Evolutionary conservation across 2,113 vertebrate genomes (phyloP).

Genomic region (Tetraodon nigroviridis): DNA sequence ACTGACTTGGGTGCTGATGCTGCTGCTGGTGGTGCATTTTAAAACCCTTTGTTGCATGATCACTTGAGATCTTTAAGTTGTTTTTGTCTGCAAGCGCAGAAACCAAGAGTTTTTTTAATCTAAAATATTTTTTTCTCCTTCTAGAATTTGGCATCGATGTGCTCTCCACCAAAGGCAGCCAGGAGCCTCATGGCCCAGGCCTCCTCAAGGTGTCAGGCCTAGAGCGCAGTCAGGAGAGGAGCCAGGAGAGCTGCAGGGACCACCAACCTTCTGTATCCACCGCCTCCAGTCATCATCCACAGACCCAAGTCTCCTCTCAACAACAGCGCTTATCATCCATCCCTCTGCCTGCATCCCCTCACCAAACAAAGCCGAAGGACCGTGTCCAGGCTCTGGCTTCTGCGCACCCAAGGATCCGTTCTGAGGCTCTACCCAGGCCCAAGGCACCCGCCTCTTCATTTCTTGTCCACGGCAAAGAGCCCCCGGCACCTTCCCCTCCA

Average conservation of each 20-base stretch:
- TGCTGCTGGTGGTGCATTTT: too few species aligned
- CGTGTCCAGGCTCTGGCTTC: slow-evolving; percentile 50
- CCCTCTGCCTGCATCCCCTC: slow-evolving; percentile 60
- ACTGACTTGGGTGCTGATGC: too few species aligned
- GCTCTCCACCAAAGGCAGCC: slow-evolving; percentile 82
- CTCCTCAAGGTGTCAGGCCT: slow-evolving; percentile 92
- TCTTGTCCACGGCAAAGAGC: slow-evolving; percentile 65
- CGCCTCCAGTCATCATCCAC: slow-evolving; percentile 72
- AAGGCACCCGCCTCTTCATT: slow-evolving; percentile 68
- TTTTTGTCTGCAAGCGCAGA: background rate
- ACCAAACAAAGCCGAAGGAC: slow-evolving; percentile 60
- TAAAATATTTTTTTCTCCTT: slow-evolving; percentile 64
- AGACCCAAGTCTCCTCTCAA: slow-evolving; percentile 62
- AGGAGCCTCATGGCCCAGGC: slow-evolving; percentile 82
- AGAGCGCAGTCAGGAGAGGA: slow-evolving; percentile 97
- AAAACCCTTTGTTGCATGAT: too few species aligned
- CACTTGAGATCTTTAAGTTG: too few species aligned
- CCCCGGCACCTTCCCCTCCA: slow-evolving; percentile 64
- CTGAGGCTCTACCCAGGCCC: slow-evolving; percentile 60
- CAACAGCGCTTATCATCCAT: slow-evolving; percentile 43
- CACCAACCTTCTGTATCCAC: slow-evolving; percentile 69
- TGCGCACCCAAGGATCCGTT: slow-evolving; percentile 47
- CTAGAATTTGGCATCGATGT: slow-evolving; percentile 79
- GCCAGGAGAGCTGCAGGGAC: slow-evolving; percentile 86
- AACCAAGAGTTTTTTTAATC: too few species aligned